These are phyloP conservation scores for Pycnonotus jocosus DNA, from an alignment of 2,113 vertebrate genomes.

Conservation along the genomic window DNA sequence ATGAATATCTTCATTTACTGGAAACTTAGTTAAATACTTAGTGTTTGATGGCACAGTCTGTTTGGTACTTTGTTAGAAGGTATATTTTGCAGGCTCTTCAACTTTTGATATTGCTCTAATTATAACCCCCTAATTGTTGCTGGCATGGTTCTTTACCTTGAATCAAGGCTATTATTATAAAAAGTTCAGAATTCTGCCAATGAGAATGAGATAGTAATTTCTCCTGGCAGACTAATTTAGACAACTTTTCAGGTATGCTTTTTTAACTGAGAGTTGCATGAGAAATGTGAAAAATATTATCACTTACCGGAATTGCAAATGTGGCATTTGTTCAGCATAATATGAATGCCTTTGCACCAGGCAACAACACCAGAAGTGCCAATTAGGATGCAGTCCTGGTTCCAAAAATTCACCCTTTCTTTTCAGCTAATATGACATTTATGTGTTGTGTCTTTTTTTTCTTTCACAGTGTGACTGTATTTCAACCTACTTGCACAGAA, in stretches of 20 bases:
- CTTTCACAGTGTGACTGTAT: not conserved
- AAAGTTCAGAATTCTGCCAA: not conserved
- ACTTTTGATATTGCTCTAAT: conserved; percentile 12
- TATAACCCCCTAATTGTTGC: conserved; percentile 8
- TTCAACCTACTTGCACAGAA: conserved; percentile 57
- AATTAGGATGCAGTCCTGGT: conserved; percentile 69
- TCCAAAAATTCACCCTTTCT: conserved; percentile 67
- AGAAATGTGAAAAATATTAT: conserved; percentile 63
- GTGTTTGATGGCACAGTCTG: not conserved
- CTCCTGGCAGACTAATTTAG: conserved; percentile 50
- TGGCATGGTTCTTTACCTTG: conserved; percentile 20
- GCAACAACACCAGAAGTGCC: conserved; percentile 67
- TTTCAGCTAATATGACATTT: conserved; percentile 70
- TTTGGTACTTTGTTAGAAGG: conserved; percentile 16
- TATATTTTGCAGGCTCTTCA: not conserved
- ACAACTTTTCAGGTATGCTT: conserved; percentile 56
- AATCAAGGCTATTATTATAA: conserved; percentile 43
- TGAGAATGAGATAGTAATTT: conserved; percentile 21
- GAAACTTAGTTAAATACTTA: conserved; percentile 1
- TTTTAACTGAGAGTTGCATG: conserved; percentile 46
- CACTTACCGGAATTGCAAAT: conserved; percentile 78
- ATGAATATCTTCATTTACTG: not conserved
- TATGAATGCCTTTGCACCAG: conserved; percentile 66
- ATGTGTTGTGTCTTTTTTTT: not conserved
- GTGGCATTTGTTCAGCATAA: conserved; percentile 79